phyloP scores from a whole-genome alignment of 2,888 invertebrate species.

The Tortrix viridana region DNA sequence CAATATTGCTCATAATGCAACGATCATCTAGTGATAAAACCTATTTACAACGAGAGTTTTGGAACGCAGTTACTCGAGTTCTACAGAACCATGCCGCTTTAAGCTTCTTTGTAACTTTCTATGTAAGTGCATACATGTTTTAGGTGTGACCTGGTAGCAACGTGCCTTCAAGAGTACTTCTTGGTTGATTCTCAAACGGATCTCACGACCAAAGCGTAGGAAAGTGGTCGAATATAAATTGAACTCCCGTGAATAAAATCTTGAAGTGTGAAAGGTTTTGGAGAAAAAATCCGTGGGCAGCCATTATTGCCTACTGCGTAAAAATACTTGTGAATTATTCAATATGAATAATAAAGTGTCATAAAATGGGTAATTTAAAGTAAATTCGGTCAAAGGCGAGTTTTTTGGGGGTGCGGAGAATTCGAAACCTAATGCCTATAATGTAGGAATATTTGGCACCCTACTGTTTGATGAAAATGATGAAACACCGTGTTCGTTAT shows the following conservation, averaged over 20 bases:
- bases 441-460: slow-evolving; percentile 27
- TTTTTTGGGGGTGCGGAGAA: slow-evolving; percentile 13
- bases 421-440: slow-evolving; percentile 21
- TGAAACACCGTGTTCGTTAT: slow-evolving; percentile 11
- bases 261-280: slow-evolving; percentile 27
- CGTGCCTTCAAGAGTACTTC: slow-evolving; percentile 8
- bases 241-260: slow-evolving; percentile 23
- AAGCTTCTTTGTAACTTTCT: neutral
- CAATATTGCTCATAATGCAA: slow-evolving; percentile 38
- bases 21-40: slow-evolving; percentile 39
- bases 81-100: slow-evolving; percentile 12
- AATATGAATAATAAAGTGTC: slow-evolving; percentile 18
- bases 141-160: slow-evolving; percentile 11
- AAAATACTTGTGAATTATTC: slow-evolving; percentile 27
- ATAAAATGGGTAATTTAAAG: slow-evolving; percentile 24
- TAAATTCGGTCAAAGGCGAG: slow-evolving; percentile 11
- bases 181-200: slow-evolving; percentile 24
- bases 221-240: slow-evolving; percentile 30
- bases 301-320: slow-evolving; percentile 3
- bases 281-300: slow-evolving; percentile 16
- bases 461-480: slow-evolving; percentile 10
- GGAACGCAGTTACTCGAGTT: slow-evolving; percentile 25
- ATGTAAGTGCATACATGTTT: neutral
- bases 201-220: slow-evolving; percentile 13
- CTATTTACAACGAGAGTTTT: slow-evolving; percentile 30